A percentile compares a stretch with the other conserved stretches of the same genome.
phyloP scores from a whole-genome alignment of 2,888 invertebrate species.

The Polydrusus pterygomalis region DNA sequence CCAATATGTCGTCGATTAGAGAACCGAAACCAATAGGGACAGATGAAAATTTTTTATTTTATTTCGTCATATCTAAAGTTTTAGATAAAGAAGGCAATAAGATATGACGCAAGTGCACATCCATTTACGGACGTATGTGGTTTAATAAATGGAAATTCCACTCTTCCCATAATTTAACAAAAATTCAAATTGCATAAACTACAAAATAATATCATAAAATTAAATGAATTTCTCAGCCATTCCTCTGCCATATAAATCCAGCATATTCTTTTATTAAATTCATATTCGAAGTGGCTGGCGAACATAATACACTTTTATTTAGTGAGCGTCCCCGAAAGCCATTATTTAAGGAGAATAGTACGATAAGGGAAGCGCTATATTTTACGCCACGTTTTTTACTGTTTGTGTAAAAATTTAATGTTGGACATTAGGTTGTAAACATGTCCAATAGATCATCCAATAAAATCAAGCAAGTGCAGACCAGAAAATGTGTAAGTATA shows the following conservation, averaged over 20 bases:
- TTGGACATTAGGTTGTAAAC: conserved; percentile 13
- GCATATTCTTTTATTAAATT: conserved; percentile 50
- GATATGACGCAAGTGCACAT: too few species aligned
- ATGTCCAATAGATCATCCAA: neutral
- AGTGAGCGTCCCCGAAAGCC: conserved; percentile 30
- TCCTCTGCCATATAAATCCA: conserved; percentile 34
- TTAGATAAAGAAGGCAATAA: neutral
- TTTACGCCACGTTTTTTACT: conserved; percentile 17
- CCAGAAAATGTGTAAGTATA: neutral
- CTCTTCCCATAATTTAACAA: neutral
- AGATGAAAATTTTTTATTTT: too few species aligned
- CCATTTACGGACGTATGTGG: too few species aligned
- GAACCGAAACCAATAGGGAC: too few species aligned
- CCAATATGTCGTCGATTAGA: too few species aligned
- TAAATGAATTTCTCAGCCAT: conserved; percentile 29
- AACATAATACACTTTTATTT: conserved; percentile 46
- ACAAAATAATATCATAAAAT: conserved; percentile 43
- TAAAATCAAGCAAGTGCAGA: neutral
- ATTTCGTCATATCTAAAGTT: too few species aligned
- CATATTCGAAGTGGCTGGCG: conserved; percentile 44
- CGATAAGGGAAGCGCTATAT: conserved; percentile 13
- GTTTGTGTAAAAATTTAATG: conserved; percentile 5
- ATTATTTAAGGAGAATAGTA: conserved; percentile 24
- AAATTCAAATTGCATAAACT: conserved; percentile 33
- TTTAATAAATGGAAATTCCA: neutral